A percentile compares a stretch with the other conserved stretches of the same genome.
Evolutionary conservation across 1,140 invertebrate genomes (phyloP).

Genomic region (Ruditapes philippinarum): DNA sequence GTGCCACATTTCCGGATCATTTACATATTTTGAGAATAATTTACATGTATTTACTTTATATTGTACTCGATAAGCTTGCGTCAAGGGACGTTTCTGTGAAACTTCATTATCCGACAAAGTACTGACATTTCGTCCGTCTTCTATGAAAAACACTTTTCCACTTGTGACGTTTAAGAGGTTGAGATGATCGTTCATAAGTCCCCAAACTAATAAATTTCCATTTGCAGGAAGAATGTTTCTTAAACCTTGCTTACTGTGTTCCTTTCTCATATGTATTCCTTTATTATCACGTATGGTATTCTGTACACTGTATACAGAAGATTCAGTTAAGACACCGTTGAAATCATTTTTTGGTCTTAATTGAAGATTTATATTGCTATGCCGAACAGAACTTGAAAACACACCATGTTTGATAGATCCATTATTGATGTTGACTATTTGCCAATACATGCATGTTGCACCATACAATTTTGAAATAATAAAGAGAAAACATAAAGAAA

Average conservation of each 20-base stretch:
- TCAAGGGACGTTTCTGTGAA: not conserved
- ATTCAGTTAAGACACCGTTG: no score
- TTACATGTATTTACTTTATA: not conserved
- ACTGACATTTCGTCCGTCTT: not conserved
- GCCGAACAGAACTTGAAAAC: no score
- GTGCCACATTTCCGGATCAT: not conserved
- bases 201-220: conserved; percentile 25
- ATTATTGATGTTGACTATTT: no score
- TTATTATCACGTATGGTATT: no score
- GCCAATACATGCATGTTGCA: no score
- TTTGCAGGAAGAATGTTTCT: not conserved
- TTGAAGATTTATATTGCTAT: no score
- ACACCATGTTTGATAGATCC: no score
- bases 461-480: no score
- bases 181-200: not conserved
- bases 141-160: conserved; percentile 14
- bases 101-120: not conserved
- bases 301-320: no score
- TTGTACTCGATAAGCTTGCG: not conserved
- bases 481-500: no score
- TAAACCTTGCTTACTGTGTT: not conserved
- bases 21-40: not conserved
- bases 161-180: not conserved
- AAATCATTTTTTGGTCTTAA: no score
- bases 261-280: not conserved